phyloP scores from a whole-genome alignment of 2,113 vertebrate genomes.

The Oceanodroma tethys region DNA sequence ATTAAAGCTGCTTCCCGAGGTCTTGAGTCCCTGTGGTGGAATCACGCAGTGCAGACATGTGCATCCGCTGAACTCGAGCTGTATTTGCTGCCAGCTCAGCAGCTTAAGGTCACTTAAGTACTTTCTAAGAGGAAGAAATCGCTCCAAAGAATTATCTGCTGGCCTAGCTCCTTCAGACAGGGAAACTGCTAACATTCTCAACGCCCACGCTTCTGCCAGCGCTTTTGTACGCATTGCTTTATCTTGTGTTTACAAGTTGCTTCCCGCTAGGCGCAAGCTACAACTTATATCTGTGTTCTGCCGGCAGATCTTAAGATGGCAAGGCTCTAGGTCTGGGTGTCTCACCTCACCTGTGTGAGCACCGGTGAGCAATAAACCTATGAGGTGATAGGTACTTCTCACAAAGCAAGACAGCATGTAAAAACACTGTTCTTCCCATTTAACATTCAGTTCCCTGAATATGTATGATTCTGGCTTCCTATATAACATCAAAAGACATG shows the following conservation, averaged over 20 bases:
- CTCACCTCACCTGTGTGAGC: not conserved
- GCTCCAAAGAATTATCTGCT: slow-evolving; percentile 53
- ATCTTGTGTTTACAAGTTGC: not conserved
- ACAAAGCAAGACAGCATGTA: not conserved
- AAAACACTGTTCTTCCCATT: not conserved
- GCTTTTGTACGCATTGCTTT: not conserved
- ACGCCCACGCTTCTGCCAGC: not conserved
- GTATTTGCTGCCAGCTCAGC: slow-evolving; percentile 39
- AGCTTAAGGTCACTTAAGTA: slow-evolving; percentile 47
- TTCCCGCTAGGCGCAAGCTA: not conserved
- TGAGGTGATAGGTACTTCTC: not conserved
- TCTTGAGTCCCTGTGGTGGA: slow-evolving; percentile 8
- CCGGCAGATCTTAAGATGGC: not conserved
- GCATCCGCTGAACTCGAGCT: not conserved
- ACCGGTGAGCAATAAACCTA: not conserved
- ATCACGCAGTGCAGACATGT: slow-evolving; percentile 15
- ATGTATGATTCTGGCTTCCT: not conserved
- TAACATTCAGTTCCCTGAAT: not conserved
- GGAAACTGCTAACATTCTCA: slow-evolving; percentile 3
- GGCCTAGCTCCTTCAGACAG: not conserved
- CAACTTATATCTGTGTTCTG: fast-evolving
- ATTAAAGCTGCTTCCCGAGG: slow-evolving; percentile 12
- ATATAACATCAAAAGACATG: not conserved
- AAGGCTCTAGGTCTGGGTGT: not conserved
- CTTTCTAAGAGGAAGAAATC: slow-evolving; percentile 36